phyloP scores from a whole-genome alignment of 2,888 invertebrate genomes.

The Thecocarcelia acutangulata region DNA sequence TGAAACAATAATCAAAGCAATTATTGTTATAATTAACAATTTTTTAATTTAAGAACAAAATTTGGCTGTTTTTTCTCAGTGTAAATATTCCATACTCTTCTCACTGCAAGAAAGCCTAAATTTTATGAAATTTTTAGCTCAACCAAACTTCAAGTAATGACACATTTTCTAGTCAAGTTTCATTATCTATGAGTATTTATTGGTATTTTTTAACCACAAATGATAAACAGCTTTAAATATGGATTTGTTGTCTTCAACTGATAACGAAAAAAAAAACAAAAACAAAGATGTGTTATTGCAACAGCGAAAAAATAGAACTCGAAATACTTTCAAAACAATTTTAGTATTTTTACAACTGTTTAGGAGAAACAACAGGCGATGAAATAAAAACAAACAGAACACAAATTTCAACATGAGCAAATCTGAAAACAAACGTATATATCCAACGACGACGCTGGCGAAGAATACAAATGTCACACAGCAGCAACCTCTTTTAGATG shows the following conservation, averaged over 20 bases:
- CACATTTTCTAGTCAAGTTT: constrained; percentile 20
- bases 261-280: constrained; percentile 54
- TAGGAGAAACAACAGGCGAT: constrained; percentile 15
- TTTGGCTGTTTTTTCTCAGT: no score
- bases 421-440: constrained; percentile 69
- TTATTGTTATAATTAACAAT: no score
- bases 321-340: constrained; percentile 30
- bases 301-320: constrained; percentile 9
- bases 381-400: no score
- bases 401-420: constrained; percentile 49
- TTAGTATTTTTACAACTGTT: constrained; percentile 50
- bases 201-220: constrained; percentile 20
- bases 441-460: constrained; percentile 73
- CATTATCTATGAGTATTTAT: constrained; percentile 24
- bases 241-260: constrained; percentile 55
- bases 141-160: constrained; percentile 9
- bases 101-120: no score
- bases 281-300: constrained; percentile 26
- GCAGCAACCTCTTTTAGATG: constrained; percentile 71
- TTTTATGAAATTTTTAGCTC: no score
- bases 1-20: no score
- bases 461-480: constrained; percentile 54
- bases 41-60: no score
- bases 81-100: no score
- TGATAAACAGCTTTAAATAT: constrained; percentile 55